Conservation (phyloP, 2,888 invertebrate species). For the Xylocampa areola region DNA sequence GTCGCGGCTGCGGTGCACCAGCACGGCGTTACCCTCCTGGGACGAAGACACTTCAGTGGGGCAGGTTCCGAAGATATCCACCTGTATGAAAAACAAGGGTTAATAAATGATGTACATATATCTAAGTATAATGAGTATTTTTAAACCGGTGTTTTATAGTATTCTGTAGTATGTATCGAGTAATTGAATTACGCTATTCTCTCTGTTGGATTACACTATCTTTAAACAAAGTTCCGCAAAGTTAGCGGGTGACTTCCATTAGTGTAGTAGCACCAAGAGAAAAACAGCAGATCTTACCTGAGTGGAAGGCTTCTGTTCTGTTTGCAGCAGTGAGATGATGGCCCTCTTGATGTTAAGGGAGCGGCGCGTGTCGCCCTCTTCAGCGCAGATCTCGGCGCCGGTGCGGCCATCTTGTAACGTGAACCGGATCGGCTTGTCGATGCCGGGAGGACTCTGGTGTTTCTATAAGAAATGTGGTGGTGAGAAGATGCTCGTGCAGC, state of each 20-base stretch:
- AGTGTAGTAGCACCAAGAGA: no score
- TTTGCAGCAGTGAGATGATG: constrained; percentile 95
- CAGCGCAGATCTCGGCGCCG: constrained; percentile 93
- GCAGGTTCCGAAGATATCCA: constrained; percentile 96
- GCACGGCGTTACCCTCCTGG: constrained; percentile 86
- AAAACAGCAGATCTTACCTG: no score
- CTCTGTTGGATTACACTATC: no score
- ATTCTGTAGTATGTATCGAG: no score
- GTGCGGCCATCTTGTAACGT: constrained; percentile 94
- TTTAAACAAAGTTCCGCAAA: no score
- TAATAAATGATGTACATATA: neutral
- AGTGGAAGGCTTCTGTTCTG: constrained; percentile 86
- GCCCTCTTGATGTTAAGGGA: constrained; percentile 97
- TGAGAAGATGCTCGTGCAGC: constrained; percentile 4
- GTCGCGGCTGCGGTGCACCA: constrained; percentile 92
- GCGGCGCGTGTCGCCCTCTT: constrained; percentile 92
- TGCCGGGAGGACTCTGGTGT: constrained; percentile 85
- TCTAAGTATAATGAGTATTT: no score
- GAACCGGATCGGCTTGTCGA: constrained; percentile 94
- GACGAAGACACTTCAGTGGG: constrained; percentile 92
- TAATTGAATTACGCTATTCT: no score
- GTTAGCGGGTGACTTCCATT: no score
- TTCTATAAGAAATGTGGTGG: constrained; percentile 66
- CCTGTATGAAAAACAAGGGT: constrained; percentile 70
- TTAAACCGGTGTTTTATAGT: no score